phyloP scores from a whole-genome alignment of 2,113 vertebrate species.

The Apteryx owenii region DNA sequence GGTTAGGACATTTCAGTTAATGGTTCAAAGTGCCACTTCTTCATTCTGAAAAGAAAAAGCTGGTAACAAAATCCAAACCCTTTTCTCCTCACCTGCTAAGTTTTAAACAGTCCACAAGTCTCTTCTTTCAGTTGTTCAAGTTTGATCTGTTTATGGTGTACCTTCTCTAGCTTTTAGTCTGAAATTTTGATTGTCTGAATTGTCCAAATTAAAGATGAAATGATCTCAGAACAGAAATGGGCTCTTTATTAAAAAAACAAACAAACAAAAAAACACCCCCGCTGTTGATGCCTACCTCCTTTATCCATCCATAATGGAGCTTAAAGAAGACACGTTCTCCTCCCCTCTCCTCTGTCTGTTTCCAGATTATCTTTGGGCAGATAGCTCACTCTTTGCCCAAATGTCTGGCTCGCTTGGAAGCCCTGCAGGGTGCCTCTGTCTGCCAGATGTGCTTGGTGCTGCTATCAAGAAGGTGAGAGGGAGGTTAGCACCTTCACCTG shows the following conservation, averaged over 20 bases:
- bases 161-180: background rate
- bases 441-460: background rate
- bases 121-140: background rate
- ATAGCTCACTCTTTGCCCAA: background rate
- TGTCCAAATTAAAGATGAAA: background rate
- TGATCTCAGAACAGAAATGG: background rate
- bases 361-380: background rate
- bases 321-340: background rate
- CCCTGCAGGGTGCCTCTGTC: background rate
- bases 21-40: slow-evolving; percentile 14
- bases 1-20: background rate
- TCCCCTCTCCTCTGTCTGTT: background rate
- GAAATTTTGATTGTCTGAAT: background rate
- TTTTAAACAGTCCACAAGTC: background rate
- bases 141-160: background rate
- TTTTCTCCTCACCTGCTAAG: background rate
- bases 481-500: slow-evolving; percentile 31
- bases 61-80: slow-evolving; percentile 20
- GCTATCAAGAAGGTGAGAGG: background rate
- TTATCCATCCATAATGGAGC: background rate
- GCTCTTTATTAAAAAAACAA: background rate
- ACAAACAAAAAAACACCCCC: no score
- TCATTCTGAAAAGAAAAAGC: slow-evolving; percentile 32
- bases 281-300: background rate
- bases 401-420: background rate